Conservation (phyloP, 1,140 invertebrate genomes). For the Wasmannia auropunctata region DNA sequence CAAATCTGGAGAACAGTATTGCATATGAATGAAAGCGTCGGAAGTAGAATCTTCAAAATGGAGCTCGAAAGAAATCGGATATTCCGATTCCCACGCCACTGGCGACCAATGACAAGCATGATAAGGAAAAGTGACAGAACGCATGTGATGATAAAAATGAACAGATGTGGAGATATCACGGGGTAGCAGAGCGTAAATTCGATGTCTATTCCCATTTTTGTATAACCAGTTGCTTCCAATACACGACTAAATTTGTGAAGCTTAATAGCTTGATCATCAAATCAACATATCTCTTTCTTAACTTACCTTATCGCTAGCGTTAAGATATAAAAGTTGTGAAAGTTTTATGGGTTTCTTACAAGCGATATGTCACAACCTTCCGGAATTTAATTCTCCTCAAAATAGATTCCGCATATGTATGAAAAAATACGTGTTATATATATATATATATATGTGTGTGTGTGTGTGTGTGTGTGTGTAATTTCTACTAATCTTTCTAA, state of each 20-base stretch:
- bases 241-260: background rate
- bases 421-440: too few species aligned
- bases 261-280: background rate
- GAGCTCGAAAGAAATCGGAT: slow-evolving; percentile 20
- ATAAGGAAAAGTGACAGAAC: slow-evolving; percentile 55
- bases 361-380: too few species aligned
- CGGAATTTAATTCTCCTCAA: too few species aligned
- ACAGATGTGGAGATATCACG: slow-evolving; percentile 66
- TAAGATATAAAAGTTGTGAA: too few species aligned
- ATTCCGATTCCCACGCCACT: slow-evolving; percentile 56
- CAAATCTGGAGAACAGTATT: slow-evolving; percentile 11
- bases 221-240: background rate
- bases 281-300: background rate
- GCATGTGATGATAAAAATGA: slow-evolving; percentile 65
- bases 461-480: too few species aligned
- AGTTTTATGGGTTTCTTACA: too few species aligned
- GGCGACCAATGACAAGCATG: slow-evolving; percentile 52
- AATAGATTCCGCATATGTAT: too few species aligned
- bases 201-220: background rate
- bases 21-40: slow-evolving; percentile 53
- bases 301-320: too few species aligned
- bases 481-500: too few species aligned
- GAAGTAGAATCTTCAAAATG: slow-evolving; percentile 18
- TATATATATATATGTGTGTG: too few species aligned
- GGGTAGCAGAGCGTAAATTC: background rate